Conservation (phyloP, 2,113 vertebrate species). For the Seriola quinqueradiata region DNA sequence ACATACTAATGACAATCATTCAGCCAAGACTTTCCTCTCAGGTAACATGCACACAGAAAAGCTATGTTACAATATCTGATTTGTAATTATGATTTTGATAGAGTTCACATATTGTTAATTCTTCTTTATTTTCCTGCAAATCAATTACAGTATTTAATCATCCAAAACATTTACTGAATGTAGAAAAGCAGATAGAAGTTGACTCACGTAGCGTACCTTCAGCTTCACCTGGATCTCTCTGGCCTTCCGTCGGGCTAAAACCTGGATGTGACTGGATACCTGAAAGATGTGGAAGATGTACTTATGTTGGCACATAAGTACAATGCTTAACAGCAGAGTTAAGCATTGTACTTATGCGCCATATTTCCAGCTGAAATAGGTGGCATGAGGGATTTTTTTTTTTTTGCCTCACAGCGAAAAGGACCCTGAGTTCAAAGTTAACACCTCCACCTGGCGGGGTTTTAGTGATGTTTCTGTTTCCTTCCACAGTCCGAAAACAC, state of each 20-base stretch:
- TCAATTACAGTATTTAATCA: not conserved
- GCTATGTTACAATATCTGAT: not conserved
- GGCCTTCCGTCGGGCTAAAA: conserved; percentile 95
- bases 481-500: not conserved
- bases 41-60: not conserved
- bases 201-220: conserved; percentile 91
- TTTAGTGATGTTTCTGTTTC: not conserved
- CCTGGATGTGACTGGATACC: conserved; percentile 99
- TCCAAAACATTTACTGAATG: conserved; percentile 8
- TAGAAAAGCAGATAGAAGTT: conserved; percentile 43
- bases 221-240: conserved; percentile 98
- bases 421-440: not conserved
- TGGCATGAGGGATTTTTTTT: not conserved
- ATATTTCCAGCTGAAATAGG: not conserved
- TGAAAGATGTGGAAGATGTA: conserved; percentile 64
- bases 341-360: not conserved
- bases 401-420: not conserved
- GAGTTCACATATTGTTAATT: not conserved
- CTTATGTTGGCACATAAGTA: no score
- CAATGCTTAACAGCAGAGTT: not conserved
- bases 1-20: not conserved
- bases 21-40: not conserved
- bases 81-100: not conserved
- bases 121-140: not conserved
- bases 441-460: not conserved